Evolutionary conservation across 2,888 invertebrate species (phyloP), one percentile per base, ranked within the genome.

Genomic region (Onthophagus sagittarius): DNA sequence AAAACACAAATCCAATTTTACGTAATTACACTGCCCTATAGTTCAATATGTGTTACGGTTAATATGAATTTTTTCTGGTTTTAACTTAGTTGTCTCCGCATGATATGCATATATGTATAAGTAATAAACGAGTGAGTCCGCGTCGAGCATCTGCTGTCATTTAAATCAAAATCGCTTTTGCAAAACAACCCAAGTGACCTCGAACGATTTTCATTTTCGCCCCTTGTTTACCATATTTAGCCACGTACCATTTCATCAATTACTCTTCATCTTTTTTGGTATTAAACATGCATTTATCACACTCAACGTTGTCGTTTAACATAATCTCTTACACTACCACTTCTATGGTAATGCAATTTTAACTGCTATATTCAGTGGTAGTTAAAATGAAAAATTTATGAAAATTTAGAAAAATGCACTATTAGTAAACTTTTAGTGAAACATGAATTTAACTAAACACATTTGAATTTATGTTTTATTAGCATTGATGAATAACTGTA

Each of bases 1-100:
- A 67, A 67, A 67, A 67, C 67, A 67, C 67, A 67, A 67, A 67
- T 67, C 67, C 67, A 67, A 67, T 67, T 67, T 67, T 67, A 67
- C 67, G 67, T 67, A 67, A 67, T 67, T 67, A 67, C 32, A 67
- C 67, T 23, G 67, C 31, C 32, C 39, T 11, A 53, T 11, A 53
- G 31, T 23, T n/a, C 32, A 23, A 67, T 67, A 67, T 15, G 67
- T 67, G 67, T 67, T 67, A 67, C 67, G 32, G 67, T 23, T 67
- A 31, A 31, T 23, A n/a, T 67, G 23, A n/a, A 31, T 23, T 15
- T 63, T 63, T 63, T 63, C 15, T 13, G 62, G n/a, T n/a, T n/a
- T n/a, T n/a, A n/a, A n/a, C n/a, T n/a, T n/a, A n/a, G n/a, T 5
- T 63, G 15, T 14, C 7, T n/a, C 15, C 63, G 5, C 15, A 13